These are phyloP conservation scores for Megaptera novaeangliae DNA, from an alignment of 2,113 vertebrate species.

Conservation along the genomic window DNA sequence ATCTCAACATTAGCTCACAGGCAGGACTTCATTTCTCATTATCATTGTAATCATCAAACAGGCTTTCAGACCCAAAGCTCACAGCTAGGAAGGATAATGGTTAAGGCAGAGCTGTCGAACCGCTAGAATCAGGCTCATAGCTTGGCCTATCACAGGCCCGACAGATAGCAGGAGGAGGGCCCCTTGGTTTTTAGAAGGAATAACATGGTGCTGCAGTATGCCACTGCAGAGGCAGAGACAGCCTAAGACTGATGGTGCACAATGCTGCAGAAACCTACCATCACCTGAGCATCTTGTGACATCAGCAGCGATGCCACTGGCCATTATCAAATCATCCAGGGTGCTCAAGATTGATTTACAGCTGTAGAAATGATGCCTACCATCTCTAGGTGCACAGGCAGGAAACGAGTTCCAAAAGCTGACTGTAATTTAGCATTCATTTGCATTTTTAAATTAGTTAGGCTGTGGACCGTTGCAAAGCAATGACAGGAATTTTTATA, in stretches of 20 bases:
- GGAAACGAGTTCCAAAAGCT: conserved; percentile 38
- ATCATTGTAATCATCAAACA: not conserved
- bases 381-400: conserved; percentile 46
- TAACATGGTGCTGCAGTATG: conserved; percentile 15
- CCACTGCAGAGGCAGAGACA: conserved; percentile 48
- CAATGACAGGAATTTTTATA: conserved; percentile 81
- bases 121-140: not conserved
- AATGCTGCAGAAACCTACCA: conserved; percentile 48
- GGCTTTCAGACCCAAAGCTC: not conserved
- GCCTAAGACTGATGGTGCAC: conserved; percentile 24
- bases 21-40: not conserved
- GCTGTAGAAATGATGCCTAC: conserved; percentile 63
- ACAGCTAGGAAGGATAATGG: not conserved
- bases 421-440: conserved; percentile 80
- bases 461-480: conserved; percentile 79
- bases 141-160: not conserved
- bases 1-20: not conserved
- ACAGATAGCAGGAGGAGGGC: conserved; percentile 31
- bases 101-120: not conserved
- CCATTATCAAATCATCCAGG: conserved; percentile 67
- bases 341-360: conserved; percentile 69
- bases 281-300: conserved; percentile 64
- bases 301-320: conserved; percentile 63
- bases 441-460: conserved; percentile 86
- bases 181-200: conserved; percentile 22